Conservation (phyloP, 2,888 invertebrate species). For the Nasonia oneida region DNA sequence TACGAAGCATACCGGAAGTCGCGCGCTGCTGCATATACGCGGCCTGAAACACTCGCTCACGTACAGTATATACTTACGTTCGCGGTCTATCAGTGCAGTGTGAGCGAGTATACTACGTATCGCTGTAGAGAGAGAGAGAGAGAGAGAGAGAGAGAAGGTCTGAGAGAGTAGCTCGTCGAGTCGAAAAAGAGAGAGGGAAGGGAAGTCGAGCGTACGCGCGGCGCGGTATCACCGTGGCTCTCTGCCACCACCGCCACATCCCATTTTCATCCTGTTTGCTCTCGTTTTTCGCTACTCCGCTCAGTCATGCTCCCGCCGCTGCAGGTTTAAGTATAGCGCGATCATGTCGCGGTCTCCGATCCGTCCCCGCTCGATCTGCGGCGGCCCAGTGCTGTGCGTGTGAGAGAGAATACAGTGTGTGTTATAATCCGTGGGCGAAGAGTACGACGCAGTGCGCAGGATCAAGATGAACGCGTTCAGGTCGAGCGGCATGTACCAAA, state of each 20-base stretch:
- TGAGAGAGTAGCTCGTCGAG: neutral
- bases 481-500: conserved; percentile 58
- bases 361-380: neutral
- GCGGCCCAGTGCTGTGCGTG: neutral
- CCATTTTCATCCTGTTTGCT: conserved; percentile 70
- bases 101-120: conserved; percentile 20
- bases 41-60: conserved; percentile 45
- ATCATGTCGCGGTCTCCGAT: neutral
- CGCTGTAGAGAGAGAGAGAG: neutral
- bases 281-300: conserved; percentile 61
- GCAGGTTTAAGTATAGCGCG: neutral
- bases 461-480: conserved; percentile 61
- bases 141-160: conserved; percentile 4
- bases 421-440: too few relatives aligned
- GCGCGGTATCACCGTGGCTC: conserved; percentile 58
- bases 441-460: neutral
- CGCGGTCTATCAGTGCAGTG: neutral
- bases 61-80: neutral
- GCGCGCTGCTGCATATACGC: neutral
- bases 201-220: conserved; percentile 61
- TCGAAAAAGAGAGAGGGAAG: conserved; percentile 50
- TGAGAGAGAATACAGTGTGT: too few relatives aligned
- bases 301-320: conserved; percentile 43
- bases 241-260: conserved; percentile 69
- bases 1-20: conserved; percentile 50